These are phyloP conservation scores for Tetragonisca angustula DNA, from an alignment of 2,888 invertebrate species.

Conservation along the genomic window DNA sequence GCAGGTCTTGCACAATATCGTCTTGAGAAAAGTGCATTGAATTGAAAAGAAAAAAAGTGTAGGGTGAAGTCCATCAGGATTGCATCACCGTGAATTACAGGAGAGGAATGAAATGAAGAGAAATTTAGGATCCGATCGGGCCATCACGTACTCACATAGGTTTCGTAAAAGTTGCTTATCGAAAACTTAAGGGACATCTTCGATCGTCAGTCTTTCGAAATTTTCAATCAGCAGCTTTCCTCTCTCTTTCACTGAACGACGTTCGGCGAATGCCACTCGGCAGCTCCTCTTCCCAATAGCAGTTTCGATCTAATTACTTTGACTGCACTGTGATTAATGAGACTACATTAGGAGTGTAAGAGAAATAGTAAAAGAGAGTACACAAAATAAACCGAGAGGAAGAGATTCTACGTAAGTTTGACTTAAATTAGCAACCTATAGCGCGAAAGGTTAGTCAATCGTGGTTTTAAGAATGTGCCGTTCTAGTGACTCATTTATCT, in stretches of 20 bases:
- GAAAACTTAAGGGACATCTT: slow-evolving; percentile 80
- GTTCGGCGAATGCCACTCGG: slow-evolving; percentile 28
- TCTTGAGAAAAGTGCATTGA: neutral
- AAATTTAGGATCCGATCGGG: neutral
- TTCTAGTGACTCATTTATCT: slow-evolving; percentile 80
- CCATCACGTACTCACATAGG: slow-evolving; percentile 80
- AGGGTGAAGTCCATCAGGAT: neutral
- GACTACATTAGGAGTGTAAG: slow-evolving; percentile 72
- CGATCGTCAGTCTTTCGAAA: neutral
- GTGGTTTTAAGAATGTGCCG: slow-evolving; percentile 64
- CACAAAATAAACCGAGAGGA: slow-evolving; percentile 60
- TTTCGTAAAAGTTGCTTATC: slow-evolving; percentile 81
- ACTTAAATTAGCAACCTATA: slow-evolving; percentile 83
- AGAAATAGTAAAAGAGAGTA: slow-evolving; percentile 52
- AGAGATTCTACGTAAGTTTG: slow-evolving; percentile 61
- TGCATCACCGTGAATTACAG: slow-evolving; percentile 14
- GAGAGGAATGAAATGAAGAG: neutral
- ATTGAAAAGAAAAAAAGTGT: neutral
- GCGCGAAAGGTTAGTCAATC: slow-evolving; percentile 82
- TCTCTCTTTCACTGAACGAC: slow-evolving; percentile 34
- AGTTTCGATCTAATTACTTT: slow-evolving; percentile 76
- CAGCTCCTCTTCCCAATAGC: slow-evolving; percentile 55
- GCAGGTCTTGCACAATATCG: slow-evolving; percentile 1
- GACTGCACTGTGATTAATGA: slow-evolving; percentile 79
- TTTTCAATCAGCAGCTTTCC: neutral